phyloP scores from a whole-genome alignment of 1,140 invertebrate genomes.

The Formica exsecta region DNA sequence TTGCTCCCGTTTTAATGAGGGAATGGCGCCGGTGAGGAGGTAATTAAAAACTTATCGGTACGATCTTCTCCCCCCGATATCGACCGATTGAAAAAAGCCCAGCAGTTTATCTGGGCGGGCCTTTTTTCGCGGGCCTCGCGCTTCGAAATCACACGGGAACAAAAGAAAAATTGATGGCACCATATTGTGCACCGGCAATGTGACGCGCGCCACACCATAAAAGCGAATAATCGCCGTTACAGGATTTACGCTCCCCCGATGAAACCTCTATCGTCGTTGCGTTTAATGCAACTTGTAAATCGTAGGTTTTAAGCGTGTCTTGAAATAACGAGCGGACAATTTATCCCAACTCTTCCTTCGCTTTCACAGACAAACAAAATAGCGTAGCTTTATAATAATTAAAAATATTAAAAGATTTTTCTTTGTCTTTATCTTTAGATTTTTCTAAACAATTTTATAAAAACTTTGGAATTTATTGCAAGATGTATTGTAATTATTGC shows the following conservation, averaged over 20 bases:
- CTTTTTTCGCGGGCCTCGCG: slow-evolving; percentile 15
- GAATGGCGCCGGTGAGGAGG: background rate
- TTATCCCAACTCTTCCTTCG: background rate
- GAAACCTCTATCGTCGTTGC: slow-evolving; percentile 31
- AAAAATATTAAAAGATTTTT: background rate
- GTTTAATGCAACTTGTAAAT: slow-evolving; percentile 23
- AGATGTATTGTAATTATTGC: background rate
- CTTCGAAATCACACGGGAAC: slow-evolving; percentile 45
- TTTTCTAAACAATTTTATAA: slow-evolving; percentile 7
- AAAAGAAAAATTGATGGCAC: slow-evolving; percentile 58
- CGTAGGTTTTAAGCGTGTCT: background rate
- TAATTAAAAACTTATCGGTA: slow-evolving; percentile 46
- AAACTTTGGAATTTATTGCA: background rate
- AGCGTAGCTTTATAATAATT: background rate
- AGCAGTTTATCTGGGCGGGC: slow-evolving; percentile 25
- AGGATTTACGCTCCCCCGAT: slow-evolving; percentile 37
- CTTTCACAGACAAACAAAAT: background rate
- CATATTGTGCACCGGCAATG: slow-evolving; percentile 37
- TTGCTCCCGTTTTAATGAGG: slow-evolving; percentile 3
- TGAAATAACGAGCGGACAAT: background rate
- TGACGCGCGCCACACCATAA: slow-evolving; percentile 36
- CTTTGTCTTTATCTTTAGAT: background rate
- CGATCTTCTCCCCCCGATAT: background rate
- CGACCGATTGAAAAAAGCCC: slow-evolving; percentile 37
- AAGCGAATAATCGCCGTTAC: slow-evolving; percentile 54